Evolutionary conservation across 2,888 invertebrate genomes (phyloP), one percentile per base, ranked within the genome.

Genomic region (Nycteola revayana): DNA sequence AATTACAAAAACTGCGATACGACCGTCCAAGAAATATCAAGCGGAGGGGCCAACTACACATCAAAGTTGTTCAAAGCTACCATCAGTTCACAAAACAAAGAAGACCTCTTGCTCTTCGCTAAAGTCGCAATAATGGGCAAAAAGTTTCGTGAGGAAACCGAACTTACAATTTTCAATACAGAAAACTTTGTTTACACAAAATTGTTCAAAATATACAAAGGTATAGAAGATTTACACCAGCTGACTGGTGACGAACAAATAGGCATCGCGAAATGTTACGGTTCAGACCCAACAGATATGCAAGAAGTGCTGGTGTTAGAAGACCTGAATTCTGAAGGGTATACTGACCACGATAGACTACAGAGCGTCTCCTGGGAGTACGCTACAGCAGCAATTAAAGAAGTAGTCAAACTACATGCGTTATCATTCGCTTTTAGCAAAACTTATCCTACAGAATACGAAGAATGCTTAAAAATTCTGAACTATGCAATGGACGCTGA

Each of bases 361-460:
- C 52, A 49, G 25, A 41, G 63, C 1, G 36, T 77, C 1, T 51
- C 62, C 34, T 69, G 66, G 60, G 31, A 46, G 22, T 53, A 53
- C 9, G 53, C 45, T 8, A 56, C 58, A 3, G 66, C 75, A 8
- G 60, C 72, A 0, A 28, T 56, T 0, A 28, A 48, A 9, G 64
- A 62, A 6, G 37, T 76, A 28, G 78, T 71, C 0, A 72, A 68
- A 38, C 49, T 75, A 2, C 81, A 82, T 32, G 72, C 78, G 0
- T 46, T 76, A 0, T 75, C 75, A 0, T 56, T 75, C 3, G 75
- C 70, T 0, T 59, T 61, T 30, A 51, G 49, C 18, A 51, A 62
- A 23, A 55, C 65, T 22, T 10, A 62, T 8, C 73, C 69, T 1
- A 56, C 66, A 25, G 46, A 53, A 8, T 76, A 61, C 18, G 26